Base-by-base conservation (phyloP, 1,140 invertebrate species). In the Orchesella cincta region DNA sequence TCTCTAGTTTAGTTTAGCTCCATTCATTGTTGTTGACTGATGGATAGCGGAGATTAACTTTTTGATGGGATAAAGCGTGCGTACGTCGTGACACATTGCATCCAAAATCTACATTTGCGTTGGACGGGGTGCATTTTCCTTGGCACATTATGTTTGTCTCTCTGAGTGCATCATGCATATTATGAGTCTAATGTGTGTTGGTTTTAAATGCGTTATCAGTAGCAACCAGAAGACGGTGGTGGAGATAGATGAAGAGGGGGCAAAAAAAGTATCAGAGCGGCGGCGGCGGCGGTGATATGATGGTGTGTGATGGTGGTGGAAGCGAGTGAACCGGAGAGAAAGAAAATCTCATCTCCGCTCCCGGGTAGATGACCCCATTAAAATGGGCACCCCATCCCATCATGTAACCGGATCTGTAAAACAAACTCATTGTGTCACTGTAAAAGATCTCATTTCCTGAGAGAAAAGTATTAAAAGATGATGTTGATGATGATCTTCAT, bases 381-480 rank as follows among this genome's bases (percentile, higher is more conserved):
- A 33, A 67, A 62, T 31, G 23, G 8, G 62, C 62, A 67, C 62
- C 62, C 62, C 33, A 33, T 31, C 62, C 26, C 28, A 67, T 67
- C 62, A 33, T 67, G 62, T 67, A 67, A 67, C 62, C 62, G 62
- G 62, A 67, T 67, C 62, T 67, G 62, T 67, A 67, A 67, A 67
- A 67, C 62, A 67, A 67, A 67, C 62, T 67, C 62, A 31, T 67
- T 67, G 62, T 67, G 62, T 67, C 62, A 67, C 31, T 67, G 28
- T 67, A 31, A 67, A 67, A 67, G 62, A 67, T 67, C 62, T 67
- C 62, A 67, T 67, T 67, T 67, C 62, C 62, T 67, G 26, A 67
- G 28, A 67, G 8, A 8, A n/a, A 5, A 29, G 29, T 5, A 67
- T 26, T 28, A n/a, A 28, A 62, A 16, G 54, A 62, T 8, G 16